Evolutionary conservation across 2,113 vertebrate species (phyloP).

Genomic region (Rhinoderma darwinii): DNA sequence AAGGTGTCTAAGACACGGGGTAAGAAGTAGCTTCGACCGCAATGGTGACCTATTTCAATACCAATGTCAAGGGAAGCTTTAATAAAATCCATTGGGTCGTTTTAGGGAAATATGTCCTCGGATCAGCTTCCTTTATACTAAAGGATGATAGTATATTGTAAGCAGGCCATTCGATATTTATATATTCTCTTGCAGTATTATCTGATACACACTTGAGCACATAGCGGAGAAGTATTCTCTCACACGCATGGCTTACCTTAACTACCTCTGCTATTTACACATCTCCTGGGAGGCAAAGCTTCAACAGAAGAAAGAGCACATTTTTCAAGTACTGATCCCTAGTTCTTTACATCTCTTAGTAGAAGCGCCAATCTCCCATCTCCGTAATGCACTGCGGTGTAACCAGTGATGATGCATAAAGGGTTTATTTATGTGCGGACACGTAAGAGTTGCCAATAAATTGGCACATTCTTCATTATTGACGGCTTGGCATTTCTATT

Average conservation of each 20-base stretch:
- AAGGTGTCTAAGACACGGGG: background rate
- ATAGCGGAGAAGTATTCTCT: conserved; percentile 4
- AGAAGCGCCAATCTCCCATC: conserved; percentile 18
- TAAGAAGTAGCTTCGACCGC: background rate
- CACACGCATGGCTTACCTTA: conserved; percentile 33
- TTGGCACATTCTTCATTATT: background rate
- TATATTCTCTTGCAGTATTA: conserved; percentile 39
- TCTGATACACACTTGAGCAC: conserved; percentile 12
- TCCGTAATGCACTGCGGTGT: conserved; percentile 2
- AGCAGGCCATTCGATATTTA: background rate
- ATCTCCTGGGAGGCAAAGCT: conserved; percentile 7
- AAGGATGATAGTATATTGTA: conserved; percentile 3
- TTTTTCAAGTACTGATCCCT: conserved; percentile 48
- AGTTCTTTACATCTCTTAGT: conserved; percentile 24
- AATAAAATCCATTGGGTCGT: background rate
- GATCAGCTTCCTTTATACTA: conserved; percentile 3
- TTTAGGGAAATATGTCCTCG: background rate
- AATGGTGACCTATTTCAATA: background rate
- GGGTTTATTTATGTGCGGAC: background rate
- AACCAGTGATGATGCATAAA: background rate
- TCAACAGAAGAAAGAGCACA: conserved; percentile 7
- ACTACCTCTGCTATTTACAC: conserved; percentile 6
- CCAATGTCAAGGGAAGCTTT: background rate
- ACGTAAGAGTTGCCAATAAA: background rate
- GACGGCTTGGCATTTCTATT: conserved; percentile 12